These are phyloP conservation scores for Heliconius eleuchia DNA, from an alignment of 1,140 invertebrate species.

Conservation along the genomic window DNA sequence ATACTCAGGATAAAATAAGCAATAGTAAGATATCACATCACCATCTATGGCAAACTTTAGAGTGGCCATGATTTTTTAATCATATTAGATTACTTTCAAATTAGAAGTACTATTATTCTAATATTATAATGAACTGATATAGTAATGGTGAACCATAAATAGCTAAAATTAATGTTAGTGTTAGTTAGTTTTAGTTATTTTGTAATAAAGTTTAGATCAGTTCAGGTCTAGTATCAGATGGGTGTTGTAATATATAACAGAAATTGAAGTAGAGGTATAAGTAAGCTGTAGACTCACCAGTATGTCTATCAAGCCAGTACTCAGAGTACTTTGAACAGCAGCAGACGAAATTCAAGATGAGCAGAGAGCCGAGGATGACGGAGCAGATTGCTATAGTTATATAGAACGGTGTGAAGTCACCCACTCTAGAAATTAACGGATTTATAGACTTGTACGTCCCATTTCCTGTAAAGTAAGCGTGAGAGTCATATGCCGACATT, in stretches of 20 bases:
- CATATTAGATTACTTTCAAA: too few species aligned
- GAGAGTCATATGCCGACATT: constrained; percentile 72
- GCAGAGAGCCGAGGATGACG: constrained; percentile 84
- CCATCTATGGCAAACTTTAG: too few species aligned
- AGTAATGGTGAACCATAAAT: constrained; percentile 10
- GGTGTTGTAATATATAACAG: neutral
- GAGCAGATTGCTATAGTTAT: constrained; percentile 89
- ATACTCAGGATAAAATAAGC: too few species aligned
- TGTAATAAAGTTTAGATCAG: too few species aligned
- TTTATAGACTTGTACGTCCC: constrained; percentile 64
- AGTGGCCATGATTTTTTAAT: too few species aligned
- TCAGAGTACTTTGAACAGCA: constrained; percentile 89
- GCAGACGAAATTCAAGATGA: constrained; percentile 88
- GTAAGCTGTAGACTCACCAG: constrained; percentile 81
- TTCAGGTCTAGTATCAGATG: neutral
- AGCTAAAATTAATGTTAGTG: neutral
- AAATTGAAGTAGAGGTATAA: neutral
- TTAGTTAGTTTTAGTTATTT: too few species aligned
- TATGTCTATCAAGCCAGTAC: constrained; percentile 92
- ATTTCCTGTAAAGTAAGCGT: constrained; percentile 73
- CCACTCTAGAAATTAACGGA: constrained; percentile 61
- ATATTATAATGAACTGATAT: too few species aligned
- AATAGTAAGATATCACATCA: too few species aligned
- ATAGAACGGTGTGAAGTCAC: constrained; percentile 89
- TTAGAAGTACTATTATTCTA: too few species aligned